Evolutionary conservation across 2,113 vertebrate genomes (phyloP).

Genomic region (Platycercus adscitus): DNA sequence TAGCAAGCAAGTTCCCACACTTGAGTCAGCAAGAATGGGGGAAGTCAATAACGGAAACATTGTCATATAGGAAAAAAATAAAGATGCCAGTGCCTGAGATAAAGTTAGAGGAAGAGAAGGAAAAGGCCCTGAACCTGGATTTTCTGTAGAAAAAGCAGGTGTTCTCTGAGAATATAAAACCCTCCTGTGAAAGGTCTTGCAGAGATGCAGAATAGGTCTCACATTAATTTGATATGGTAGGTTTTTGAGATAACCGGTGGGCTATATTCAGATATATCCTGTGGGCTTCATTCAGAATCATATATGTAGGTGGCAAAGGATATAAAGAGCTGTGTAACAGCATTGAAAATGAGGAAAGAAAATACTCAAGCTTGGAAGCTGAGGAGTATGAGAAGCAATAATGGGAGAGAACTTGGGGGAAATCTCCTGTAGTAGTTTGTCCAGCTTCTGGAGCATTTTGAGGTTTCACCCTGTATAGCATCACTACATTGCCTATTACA

Average conservation of each 20-base stretch:
- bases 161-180: neutral
- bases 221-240: neutral
- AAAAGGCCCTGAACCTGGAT: neutral
- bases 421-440: neutral
- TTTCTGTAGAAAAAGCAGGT: neutral
- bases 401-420: neutral
- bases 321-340: neutral
- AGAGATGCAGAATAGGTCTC: neutral
- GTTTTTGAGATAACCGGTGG: neutral
- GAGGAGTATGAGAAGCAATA: neutral
- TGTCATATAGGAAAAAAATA: neutral
- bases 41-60: neutral
- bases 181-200: neutral
- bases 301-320: accelerated
- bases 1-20: neutral
- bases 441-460: neutral
- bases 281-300: neutral
- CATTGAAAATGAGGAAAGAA: neutral
- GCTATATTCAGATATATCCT: neutral
- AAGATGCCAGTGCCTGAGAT: neutral
- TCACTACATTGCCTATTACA: neutral
- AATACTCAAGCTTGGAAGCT: neutral
- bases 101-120: neutral
- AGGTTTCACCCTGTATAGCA: neutral
- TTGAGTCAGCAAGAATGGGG: neutral